Percentiles rank a stretch among this genome's conserved stretches.
These are phyloP conservation scores for Cuculus canorus DNA, from an alignment of 2,797 vertebrate genomes.

Conservation along the genomic window DNA sequence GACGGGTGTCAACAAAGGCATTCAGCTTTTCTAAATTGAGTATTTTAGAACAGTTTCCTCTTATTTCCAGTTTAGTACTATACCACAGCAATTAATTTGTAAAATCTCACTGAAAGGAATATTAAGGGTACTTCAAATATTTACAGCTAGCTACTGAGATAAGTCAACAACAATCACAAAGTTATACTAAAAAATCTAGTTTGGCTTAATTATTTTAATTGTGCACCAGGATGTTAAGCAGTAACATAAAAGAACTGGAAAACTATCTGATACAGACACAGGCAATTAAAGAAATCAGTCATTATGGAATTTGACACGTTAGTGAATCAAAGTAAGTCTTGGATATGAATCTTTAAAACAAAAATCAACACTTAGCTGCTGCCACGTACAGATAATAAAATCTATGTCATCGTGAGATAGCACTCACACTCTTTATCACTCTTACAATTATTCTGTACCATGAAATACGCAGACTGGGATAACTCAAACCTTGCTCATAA, in stretches of 20 bases:
- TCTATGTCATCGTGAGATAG: neutral
- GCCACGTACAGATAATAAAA: neutral
- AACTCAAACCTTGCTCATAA: neutral
- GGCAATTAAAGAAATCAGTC: neutral
- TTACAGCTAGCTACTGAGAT: neutral
- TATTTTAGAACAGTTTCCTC: neutral
- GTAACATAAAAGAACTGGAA: neutral
- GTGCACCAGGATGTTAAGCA: neutral
- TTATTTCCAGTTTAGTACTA: neutral
- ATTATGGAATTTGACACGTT: neutral
- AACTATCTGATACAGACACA: neutral
- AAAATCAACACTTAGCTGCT: neutral
- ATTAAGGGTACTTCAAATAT: neutral
- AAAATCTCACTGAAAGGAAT: neutral
- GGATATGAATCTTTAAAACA: neutral
- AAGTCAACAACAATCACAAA: neutral
- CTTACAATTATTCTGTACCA: neutral
- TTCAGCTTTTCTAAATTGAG: neutral
- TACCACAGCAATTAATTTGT: neutral
- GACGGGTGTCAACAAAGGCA: neutral
- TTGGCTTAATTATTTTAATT: neutral
- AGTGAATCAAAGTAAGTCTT: neutral
- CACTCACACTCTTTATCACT: neutral
- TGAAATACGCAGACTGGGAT: neutral
- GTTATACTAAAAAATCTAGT: neutral